phyloP scores from a whole-genome alignment of 37 sponge, comb jelly and placozoan species.

The Ianthella basta region DNA sequence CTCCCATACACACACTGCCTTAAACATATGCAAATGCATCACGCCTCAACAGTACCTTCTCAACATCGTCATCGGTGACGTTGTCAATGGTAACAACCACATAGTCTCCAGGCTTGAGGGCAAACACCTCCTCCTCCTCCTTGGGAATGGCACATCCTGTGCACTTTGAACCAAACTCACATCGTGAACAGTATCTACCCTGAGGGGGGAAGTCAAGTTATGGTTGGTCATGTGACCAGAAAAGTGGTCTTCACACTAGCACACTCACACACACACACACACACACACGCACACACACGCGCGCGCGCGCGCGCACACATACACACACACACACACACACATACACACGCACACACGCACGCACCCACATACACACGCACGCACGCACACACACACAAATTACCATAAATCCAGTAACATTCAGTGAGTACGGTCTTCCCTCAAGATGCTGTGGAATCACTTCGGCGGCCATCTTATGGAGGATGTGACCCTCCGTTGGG shows the following conservation, averaged over 20 bases:
- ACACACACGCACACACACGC: background rate
- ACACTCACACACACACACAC: background rate
- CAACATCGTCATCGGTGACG: background rate
- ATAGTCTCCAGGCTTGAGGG: conserved; percentile 69
- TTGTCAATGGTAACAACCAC: conserved; percentile 31
- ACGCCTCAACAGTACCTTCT: no score
- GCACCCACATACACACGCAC: conserved; percentile 15
- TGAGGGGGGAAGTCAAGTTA: background rate
- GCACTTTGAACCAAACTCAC: conserved; percentile 47
- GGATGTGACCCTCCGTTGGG: background rate
- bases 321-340: background rate
- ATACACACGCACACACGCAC: background rate
- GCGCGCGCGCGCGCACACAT: no score
- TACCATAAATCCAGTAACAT: conserved; percentile 22
- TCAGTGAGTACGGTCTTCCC: background rate
- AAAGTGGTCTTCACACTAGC: background rate
- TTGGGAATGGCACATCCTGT: conserved; percentile 51
- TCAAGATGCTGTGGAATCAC: background rate
- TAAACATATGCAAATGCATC: no score
- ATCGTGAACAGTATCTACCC: conserved; percentile 68
- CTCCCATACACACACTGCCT: no score
- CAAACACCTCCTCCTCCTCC: background rate
- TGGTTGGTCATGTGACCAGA: background rate
- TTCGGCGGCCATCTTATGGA: background rate
- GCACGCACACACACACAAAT: background rate